Conservation (phyloP, 2,113 vertebrate species). For the crab-eating macaque (Macaca fascicularis) region DNA sequence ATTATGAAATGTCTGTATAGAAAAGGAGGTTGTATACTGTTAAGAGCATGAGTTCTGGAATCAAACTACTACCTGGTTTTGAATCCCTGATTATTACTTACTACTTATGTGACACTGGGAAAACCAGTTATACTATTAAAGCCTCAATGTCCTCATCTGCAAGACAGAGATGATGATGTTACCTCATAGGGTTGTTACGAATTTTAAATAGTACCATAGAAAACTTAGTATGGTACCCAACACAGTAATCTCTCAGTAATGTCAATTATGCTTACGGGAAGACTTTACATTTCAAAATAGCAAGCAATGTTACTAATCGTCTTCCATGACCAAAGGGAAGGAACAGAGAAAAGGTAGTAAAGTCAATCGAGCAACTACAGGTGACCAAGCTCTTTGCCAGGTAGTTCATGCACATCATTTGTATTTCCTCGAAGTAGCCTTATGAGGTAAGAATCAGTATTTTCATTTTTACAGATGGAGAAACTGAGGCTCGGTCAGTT, state of each 20-base stretch:
- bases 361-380: background rate
- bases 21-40: background rate
- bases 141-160: background rate
- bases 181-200: background rate
- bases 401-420: background rate
- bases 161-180: background rate
- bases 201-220: background rate
- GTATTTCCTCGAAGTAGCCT: background rate
- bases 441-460: background rate
- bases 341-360: background rate
- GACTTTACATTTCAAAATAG: background rate
- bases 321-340: background rate
- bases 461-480: background rate
- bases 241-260: background rate
- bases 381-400: background rate
- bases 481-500: background rate
- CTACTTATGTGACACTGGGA: background rate
- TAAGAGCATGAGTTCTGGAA: background rate
- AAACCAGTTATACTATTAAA: background rate
- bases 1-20: background rate
- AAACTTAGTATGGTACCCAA: background rate
- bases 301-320: background rate
- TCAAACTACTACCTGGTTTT: background rate
- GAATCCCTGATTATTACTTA: background rate
- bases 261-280: background rate